phyloP scores from a whole-genome alignment of 2,888 invertebrate genomes.

The Tiliacea aurago region DNA sequence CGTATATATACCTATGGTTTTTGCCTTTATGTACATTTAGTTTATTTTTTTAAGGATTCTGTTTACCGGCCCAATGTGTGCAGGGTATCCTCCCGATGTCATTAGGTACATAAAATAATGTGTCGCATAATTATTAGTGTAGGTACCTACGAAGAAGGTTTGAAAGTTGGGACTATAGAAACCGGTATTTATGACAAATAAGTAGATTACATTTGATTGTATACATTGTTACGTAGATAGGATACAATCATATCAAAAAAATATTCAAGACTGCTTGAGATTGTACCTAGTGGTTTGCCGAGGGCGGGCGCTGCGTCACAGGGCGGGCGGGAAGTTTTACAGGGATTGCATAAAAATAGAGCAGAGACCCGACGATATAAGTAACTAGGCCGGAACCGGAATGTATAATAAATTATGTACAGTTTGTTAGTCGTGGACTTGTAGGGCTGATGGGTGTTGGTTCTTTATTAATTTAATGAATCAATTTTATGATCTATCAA shows the following conservation, averaged over 20 bases:
- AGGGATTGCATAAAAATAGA: conserved; percentile 15
- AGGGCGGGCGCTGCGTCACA: conserved; percentile 11
- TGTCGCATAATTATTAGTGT: neutral
- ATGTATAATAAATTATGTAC: neutral
- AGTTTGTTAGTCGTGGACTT: neutral
- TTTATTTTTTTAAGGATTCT: neutral
- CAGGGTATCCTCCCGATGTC: neutral
- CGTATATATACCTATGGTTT: too few relatives aligned
- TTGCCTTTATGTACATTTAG: neutral
- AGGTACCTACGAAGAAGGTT: neutral
- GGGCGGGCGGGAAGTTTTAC: conserved; percentile 19
- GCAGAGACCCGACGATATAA: neutral
- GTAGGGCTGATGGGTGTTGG: neutral
- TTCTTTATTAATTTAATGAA: neutral
- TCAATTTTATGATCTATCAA: neutral
- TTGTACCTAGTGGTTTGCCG: neutral
- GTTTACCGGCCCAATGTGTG: neutral
- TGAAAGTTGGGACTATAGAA: neutral
- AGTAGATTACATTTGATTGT: neutral
- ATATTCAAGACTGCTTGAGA: neutral
- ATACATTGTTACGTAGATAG: neutral
- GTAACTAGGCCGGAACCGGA: neutral
- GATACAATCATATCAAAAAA: neutral
- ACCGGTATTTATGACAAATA: neutral
- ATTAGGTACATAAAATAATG: neutral